phyloP scores from a whole-genome alignment of 1,140 invertebrate genomes.

The Proales similis region DNA sequence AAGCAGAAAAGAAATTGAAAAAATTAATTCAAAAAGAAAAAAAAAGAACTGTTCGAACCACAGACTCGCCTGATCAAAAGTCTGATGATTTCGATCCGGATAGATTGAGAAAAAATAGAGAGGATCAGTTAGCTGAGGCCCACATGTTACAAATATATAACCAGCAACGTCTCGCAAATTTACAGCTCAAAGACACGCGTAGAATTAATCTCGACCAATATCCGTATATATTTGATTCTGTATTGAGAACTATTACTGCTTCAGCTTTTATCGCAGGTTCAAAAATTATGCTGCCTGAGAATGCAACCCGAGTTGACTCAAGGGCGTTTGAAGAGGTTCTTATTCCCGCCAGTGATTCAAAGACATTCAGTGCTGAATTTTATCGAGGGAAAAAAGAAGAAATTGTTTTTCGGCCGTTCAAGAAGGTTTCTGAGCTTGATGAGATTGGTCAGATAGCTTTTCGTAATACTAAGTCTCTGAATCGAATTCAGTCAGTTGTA shows the following conservation, averaged over 20 bases:
- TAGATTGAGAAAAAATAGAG: conserved; percentile 34
- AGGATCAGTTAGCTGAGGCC: conserved; percentile 42
- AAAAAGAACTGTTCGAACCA: conserved; percentile 59
- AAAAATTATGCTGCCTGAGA: conserved; percentile 69
- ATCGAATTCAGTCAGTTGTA: conserved; percentile 90
- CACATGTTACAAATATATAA: conserved; percentile 42
- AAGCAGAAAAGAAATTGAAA: conserved; percentile 68
- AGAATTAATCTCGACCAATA: conserved; percentile 59
- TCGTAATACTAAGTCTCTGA: conserved; percentile 72
- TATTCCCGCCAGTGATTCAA: conserved; percentile 73
- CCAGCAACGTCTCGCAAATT: conserved; percentile 25
- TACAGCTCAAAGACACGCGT: conserved; percentile 39
- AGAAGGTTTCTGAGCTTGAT: conserved; percentile 27
- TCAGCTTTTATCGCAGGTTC: conserved; percentile 69
- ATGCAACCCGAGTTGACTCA: conserved; percentile 61
- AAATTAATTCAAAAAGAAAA: conserved; percentile 81
- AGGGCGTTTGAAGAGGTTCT: conserved; percentile 75
- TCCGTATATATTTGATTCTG: conserved; percentile 75
- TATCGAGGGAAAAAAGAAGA: conserved; percentile 8
- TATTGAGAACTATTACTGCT: conserved; percentile 61
- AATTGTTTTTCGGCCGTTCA: not conserved
- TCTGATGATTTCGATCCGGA: conserved; percentile 42
- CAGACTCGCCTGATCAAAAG: conserved; percentile 54
- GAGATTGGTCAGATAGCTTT: conserved; percentile 59
- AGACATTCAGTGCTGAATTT: conserved; percentile 50